Evolutionary conservation across 2,888 invertebrate genomes (phyloP).

Genomic region (Sminthurinus aureus): DNA sequence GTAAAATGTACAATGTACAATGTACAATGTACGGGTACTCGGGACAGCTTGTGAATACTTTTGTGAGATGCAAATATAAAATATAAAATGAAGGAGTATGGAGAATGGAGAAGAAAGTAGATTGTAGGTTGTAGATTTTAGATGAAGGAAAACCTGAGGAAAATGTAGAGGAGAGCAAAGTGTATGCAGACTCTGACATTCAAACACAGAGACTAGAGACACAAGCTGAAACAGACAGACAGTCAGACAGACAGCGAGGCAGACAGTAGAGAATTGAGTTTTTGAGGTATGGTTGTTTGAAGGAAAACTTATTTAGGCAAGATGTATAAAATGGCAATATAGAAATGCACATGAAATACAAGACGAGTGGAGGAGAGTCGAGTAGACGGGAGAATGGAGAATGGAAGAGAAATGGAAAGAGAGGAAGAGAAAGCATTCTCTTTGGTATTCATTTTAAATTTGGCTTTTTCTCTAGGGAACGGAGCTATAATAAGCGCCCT

Average conservation of each 20-base stretch:
- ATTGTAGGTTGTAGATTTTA: no score
- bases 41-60: no score
- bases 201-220: neutral
- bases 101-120: no score
- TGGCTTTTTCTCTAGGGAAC: constrained; percentile 59
- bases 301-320: constrained; percentile 46
- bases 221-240: constrained; percentile 27
- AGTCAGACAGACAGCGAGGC: neutral
- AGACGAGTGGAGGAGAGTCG: neutral
- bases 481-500: constrained; percentile 60
- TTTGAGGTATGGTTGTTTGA: constrained; percentile 33
- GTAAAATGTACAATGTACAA: no score
- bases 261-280: neutral
- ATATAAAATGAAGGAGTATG: neutral
- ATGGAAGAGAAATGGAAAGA: constrained; percentile 6
- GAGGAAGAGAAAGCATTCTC: constrained; percentile 53
- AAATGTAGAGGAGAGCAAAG: no score
- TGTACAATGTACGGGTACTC: no score
- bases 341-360: neutral
- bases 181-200: neutral
- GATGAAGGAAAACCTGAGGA: no score
- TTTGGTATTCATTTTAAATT: constrained; percentile 60
- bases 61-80: neutral
- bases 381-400: constrained; percentile 12
- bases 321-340: constrained; percentile 46